Conservation (phyloP, 1,140 invertebrate species). For the Steinernema khuongi region DNA sequence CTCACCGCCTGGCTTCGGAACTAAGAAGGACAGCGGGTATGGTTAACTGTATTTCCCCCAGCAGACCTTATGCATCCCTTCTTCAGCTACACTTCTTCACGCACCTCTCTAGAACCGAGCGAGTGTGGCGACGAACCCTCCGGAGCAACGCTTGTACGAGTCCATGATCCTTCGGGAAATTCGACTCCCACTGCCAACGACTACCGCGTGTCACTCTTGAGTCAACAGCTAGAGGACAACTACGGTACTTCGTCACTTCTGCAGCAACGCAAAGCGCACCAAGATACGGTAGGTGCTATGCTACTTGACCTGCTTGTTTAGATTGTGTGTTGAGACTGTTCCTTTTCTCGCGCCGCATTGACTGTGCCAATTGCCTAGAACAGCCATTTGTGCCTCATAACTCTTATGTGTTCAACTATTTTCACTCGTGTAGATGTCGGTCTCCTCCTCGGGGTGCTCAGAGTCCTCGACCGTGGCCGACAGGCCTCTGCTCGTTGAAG, state of each 20-base stretch:
- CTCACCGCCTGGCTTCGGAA: conserved; percentile 53
- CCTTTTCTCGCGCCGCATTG: neutral
- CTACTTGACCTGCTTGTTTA: neutral
- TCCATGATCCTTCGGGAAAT: conserved; percentile 20
- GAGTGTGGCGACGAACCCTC: conserved; percentile 51
- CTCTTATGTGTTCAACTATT: neutral
- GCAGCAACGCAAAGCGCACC: conserved; percentile 28
- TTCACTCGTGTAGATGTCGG: conserved; percentile 41
- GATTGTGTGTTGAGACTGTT: conserved; percentile 4
- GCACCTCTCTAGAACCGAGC: conserved; percentile 56
- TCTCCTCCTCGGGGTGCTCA: conserved; percentile 38
- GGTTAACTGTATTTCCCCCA: conserved; percentile 14
- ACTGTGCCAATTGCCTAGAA: neutral
- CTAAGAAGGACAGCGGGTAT: conserved; percentile 58
- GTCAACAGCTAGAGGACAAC: conserved; percentile 49
- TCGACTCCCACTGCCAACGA: conserved; percentile 17
- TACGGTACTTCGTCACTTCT: conserved; percentile 24
- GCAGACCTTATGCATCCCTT: neutral
- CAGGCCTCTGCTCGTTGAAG: conserved; percentile 27
- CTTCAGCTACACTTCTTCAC: conserved; percentile 56
- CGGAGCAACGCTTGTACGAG: neutral
- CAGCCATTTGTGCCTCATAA: conserved; percentile 1
- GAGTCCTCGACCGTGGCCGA: conserved; percentile 16
- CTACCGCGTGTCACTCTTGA: conserved; percentile 41
- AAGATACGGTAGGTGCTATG: conserved; percentile 40